These are phyloP conservation scores for Turnix velox DNA, from an alignment of 2,113 vertebrate species.

Conservation along the genomic window DNA sequence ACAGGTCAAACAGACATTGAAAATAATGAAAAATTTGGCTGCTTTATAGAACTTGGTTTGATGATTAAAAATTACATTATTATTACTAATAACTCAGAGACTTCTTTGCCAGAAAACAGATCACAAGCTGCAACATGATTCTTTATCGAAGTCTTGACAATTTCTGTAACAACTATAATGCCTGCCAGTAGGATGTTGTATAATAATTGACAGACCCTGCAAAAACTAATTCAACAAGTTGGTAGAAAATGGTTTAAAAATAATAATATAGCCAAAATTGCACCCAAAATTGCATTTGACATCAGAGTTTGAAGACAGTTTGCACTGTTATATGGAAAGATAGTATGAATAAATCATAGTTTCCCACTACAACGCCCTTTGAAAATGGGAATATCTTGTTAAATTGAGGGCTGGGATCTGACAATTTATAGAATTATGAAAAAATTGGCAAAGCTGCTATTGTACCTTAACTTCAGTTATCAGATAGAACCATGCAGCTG, in stretches of 20 bases:
- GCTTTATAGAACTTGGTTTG: neutral
- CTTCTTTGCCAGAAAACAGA: neutral
- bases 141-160: neutral
- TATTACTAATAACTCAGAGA: neutral
- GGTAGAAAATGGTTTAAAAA: neutral
- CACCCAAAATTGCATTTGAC: neutral
- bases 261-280: neutral
- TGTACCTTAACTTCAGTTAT: neutral
- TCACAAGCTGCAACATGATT: rapidly evolving
- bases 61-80: neutral
- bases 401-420: neutral
- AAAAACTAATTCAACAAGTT: neutral
- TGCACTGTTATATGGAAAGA: neutral
- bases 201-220: neutral
- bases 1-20: neutral
- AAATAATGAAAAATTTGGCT: neutral
- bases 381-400: neutral
- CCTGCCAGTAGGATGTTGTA: neutral
- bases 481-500: neutral
- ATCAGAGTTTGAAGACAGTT: neutral
- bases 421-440: neutral
- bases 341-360: neutral
- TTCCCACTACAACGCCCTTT: neutral
- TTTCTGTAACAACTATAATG: neutral
- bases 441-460: neutral